A percentile compares a stretch with the other conserved stretches of the same genome.
Evolutionary conservation across 2,113 vertebrate species (phyloP).

Genomic region (Sigmodon hispidus): DNA sequence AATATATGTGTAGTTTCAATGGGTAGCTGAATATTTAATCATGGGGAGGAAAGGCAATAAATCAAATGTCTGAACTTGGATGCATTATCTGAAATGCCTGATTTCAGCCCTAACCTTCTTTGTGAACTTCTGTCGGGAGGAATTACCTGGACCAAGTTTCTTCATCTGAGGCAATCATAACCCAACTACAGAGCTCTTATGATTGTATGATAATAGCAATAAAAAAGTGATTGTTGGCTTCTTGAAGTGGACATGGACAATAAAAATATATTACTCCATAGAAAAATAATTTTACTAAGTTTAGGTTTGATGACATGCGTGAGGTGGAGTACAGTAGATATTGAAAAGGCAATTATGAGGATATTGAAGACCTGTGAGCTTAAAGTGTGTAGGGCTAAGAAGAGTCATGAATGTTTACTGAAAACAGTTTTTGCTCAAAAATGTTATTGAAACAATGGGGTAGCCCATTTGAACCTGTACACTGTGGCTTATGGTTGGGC

Average conservation of each 20-base stretch:
- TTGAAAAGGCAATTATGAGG: constrained; percentile 69
- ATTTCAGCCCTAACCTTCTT: constrained; percentile 80
- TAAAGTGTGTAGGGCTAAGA: constrained; percentile 2
- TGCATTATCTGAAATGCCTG: constrained; percentile 73
- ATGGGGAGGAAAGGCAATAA: constrained; percentile 77
- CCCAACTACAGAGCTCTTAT: constrained; percentile 62
- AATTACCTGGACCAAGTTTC: constrained; percentile 78
- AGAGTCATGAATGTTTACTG: constrained; percentile 24
- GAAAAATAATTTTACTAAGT: constrained; percentile 68
- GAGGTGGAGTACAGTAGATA: constrained; percentile 28
- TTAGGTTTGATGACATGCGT: constrained; percentile 62
- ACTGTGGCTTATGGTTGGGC: not conserved
- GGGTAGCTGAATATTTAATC: constrained; percentile 78
- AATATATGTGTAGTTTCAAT: constrained; percentile 74
- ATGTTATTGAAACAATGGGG: constrained; percentile 8
- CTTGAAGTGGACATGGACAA: constrained; percentile 63
- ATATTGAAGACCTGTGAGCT: constrained; percentile 61
- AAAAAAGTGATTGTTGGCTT: constrained; percentile 72
- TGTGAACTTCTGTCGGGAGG: constrained; percentile 77
- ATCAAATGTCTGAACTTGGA: constrained; percentile 79
- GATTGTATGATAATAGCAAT: constrained; percentile 70
- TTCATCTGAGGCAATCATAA: constrained; percentile 77
- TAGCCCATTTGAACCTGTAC: not conserved
- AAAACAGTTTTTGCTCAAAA: constrained; percentile 36
- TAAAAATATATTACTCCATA: constrained; percentile 72